phyloP scores from a whole-genome alignment of 2,113 vertebrate genomes.

The Struthio camelus region DNA sequence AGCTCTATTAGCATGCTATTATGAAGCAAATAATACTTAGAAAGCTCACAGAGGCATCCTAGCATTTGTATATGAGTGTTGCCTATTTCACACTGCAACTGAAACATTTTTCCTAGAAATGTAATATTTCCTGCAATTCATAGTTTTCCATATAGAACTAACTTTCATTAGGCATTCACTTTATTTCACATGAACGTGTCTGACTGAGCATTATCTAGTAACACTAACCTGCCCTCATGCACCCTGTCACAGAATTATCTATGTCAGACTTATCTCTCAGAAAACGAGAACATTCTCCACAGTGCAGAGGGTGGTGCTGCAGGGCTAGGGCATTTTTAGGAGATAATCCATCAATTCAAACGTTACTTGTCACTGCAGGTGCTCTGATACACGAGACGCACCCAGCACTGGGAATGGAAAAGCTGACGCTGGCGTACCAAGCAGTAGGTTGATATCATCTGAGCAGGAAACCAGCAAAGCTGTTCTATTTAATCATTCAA shows the following conservation, averaged over 20 bases:
- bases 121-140: not conserved
- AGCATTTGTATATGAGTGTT: not conserved
- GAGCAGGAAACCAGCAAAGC: conserved; percentile 69
- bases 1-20: not conserved
- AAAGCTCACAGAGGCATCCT: not conserved
- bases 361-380: conserved; percentile 66
- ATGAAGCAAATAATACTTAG: not conserved
- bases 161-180: not conserved
- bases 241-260: not conserved
- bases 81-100: not conserved
- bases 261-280: not conserved
- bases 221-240: not conserved
- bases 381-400: conserved; percentile 27
- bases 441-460: conserved; percentile 45
- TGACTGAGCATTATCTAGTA: not conserved
- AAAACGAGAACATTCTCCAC: not conserved
- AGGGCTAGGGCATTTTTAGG: conserved; percentile 54
- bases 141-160: not conserved
- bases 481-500: conserved; percentile 37
- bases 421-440: conserved; percentile 40
- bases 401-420: conserved; percentile 75
- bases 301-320: conserved; percentile 3
- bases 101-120: not conserved
- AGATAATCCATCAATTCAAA: conserved; percentile 56
- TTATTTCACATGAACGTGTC: not conserved